Evolutionary conservation across 2,797 vertebrate species (phyloP).

Genomic region (Simalia tracyae): DNA sequence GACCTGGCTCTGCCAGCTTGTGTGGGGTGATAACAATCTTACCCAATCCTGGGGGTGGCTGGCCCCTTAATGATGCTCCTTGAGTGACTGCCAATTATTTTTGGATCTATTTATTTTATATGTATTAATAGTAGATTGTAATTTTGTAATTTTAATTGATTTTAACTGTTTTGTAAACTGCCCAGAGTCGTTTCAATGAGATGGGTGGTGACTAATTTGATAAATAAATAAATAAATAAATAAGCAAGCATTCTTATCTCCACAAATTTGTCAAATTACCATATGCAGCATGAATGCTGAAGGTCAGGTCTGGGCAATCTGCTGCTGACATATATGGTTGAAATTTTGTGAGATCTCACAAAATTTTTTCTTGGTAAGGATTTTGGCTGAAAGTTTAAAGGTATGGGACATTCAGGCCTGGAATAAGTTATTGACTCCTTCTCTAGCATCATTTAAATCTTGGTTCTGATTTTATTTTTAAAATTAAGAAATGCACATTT

Average conservation of each 20-base stretch:
- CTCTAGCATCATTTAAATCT: background rate
- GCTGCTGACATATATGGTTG: background rate
- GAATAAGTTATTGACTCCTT: background rate
- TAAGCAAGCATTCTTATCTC: background rate
- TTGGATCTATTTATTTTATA: too few species aligned
- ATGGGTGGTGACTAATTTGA: too few species aligned
- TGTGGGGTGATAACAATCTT: too few species aligned
- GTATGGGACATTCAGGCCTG: background rate
- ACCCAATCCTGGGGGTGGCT: too few species aligned
- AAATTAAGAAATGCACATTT: background rate
- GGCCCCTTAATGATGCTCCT: too few species aligned
- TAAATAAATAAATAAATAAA: too few species aligned
- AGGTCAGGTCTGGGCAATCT: background rate
- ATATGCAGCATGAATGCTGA: background rate
- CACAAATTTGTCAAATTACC: background rate
- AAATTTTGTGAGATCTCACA: background rate
- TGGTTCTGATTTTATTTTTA: background rate
- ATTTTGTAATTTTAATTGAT: too few species aligned
- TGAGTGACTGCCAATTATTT: too few species aligned
- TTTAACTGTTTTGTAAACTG: too few species aligned
- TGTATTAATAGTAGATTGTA: too few species aligned
- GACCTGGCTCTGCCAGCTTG: too few species aligned
- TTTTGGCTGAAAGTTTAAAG: background rate
- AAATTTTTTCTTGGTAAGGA: background rate
- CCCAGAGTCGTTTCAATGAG: too few species aligned